These are phyloP conservation scores for Delichon dasypus DNA, from an alignment of 2,797 vertebrate genomes.

Conservation along the genomic window DNA sequence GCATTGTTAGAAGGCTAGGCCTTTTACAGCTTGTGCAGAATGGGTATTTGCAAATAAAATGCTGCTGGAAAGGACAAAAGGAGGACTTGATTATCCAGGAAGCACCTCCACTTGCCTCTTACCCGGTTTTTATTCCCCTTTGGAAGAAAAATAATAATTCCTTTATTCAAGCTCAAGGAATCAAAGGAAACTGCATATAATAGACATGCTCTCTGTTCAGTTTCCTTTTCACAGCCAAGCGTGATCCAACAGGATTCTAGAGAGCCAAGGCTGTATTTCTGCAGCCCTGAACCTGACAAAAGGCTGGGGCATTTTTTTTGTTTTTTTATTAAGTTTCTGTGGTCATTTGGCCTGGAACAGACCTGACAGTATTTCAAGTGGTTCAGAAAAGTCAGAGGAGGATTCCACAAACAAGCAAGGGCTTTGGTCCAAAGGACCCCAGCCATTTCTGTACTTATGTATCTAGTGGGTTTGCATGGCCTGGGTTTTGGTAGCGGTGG, in stretches of 20 bases:
- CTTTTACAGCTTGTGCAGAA: neutral
- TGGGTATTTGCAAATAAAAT: neutral
- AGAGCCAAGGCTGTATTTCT: neutral
- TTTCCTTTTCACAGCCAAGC: neutral
- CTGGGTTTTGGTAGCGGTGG: neutral
- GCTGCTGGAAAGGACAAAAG: slow-evolving; percentile 4
- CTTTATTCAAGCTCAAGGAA: neutral
- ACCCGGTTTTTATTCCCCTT: neutral
- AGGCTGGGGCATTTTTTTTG: rapidly evolving
- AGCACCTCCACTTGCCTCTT: slow-evolving; percentile 42
- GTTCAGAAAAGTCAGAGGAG: neutral
- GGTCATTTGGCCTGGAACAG: neutral
- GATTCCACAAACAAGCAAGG: neutral
- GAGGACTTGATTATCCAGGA: neutral
- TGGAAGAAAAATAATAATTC: slow-evolving; percentile 1
- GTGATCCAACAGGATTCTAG: neutral
- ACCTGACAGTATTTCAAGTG: neutral
- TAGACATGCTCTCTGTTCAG: neutral
- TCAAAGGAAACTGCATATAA: neutral
- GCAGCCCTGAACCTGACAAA: neutral
- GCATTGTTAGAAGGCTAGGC: slow-evolving; percentile 10
- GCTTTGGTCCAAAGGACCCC: neutral
- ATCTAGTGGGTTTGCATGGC: neutral
- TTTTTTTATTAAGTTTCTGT: neutral
- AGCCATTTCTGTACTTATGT: neutral